Conservation (phyloP, 2,113 vertebrate genomes). For the Salvelinus sp. region DNA sequence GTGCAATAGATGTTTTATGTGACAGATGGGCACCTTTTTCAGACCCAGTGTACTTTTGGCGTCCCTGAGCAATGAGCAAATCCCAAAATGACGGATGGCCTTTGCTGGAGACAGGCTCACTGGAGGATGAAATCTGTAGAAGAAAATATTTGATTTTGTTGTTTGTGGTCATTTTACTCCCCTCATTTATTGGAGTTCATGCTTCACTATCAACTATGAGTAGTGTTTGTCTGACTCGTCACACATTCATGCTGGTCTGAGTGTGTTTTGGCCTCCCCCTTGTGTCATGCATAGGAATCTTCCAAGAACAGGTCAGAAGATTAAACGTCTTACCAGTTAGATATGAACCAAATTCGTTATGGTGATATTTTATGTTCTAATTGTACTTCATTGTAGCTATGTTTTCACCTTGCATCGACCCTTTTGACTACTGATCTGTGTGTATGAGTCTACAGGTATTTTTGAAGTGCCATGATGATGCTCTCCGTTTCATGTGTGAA, state of each 20-base stretch:
- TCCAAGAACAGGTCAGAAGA: not conserved
- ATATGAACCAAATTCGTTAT: not conserved
- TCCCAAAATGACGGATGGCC: not conserved
- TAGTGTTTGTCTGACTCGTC: not conserved
- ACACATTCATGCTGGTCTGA: not conserved
- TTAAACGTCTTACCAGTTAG: too few species aligned
- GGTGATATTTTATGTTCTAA: not conserved
- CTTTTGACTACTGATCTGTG: not conserved
- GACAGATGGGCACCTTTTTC: conserved; percentile 50
- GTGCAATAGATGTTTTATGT: conserved; percentile 66
- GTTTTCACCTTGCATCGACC: not conserved
- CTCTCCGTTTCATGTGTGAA: not conserved
- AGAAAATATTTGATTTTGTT: conserved; percentile 27
- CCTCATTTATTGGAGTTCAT: conserved; percentile 21
- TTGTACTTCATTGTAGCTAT: not conserved
- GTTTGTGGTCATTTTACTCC: conserved; percentile 38
- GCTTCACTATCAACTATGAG: conserved; percentile 4
- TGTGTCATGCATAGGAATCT: not conserved
- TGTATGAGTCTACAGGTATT: not conserved
- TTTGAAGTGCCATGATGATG: conserved; percentile 8
- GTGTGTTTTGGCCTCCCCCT: not conserved
- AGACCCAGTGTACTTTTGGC: conserved; percentile 42
- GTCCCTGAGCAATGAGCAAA: not conserved
- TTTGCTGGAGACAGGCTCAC: conserved; percentile 33
- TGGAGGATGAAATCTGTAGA: conserved; percentile 1